Percentiles rank a stretch among this genome's conserved stretches.
phyloP scores from a whole-genome alignment of 2,888 invertebrate genomes.

The Hirtodrosophila histrioides region DNA sequence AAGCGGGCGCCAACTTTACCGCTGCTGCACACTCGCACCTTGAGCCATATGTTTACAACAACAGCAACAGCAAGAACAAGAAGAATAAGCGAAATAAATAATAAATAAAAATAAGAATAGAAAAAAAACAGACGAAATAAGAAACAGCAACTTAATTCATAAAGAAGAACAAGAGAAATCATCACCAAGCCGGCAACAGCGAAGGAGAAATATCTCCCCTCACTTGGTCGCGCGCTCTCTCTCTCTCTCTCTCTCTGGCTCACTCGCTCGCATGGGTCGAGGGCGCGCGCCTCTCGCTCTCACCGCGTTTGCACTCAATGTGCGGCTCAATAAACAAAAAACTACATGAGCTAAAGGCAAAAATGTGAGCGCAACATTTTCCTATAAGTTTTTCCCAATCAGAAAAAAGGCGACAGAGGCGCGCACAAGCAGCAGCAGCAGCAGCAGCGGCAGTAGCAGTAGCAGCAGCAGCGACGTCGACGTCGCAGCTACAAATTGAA shows the following conservation, averaged over 20 bases:
- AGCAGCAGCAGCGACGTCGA: slow-evolving; percentile 25
- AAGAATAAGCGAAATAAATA: slow-evolving; percentile 19
- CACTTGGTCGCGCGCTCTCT: slow-evolving; percentile 8
- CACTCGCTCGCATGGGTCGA: too few relatives aligned
- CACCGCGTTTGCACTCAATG: slow-evolving; percentile 59
- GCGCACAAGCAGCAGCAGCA: slow-evolving; percentile 23
- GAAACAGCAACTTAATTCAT: slow-evolving; percentile 44
- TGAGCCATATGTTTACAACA: slow-evolving; percentile 26
- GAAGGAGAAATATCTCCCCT: slow-evolving; percentile 33
- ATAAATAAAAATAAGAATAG: slow-evolving; percentile 13
- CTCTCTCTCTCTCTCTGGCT: slow-evolving; percentile 1
- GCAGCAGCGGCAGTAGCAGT: slow-evolving; percentile 22
- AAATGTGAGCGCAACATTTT: slow-evolving; percentile 61
- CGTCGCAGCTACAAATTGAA: slow-evolving; percentile 56
- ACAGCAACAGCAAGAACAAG: slow-evolving; percentile 16
- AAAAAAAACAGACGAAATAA: neutral
- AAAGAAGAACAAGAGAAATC: slow-evolving; percentile 33
- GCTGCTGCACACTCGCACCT: neutral
- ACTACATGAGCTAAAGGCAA: slow-evolving; percentile 30
- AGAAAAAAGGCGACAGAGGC: slow-evolving; percentile 68
- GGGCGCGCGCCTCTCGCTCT: neutral
- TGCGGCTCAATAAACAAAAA: slow-evolving; percentile 65
- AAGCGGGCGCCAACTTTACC: too few relatives aligned
- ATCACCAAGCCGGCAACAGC: slow-evolving; percentile 34
- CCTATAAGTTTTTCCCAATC: slow-evolving; percentile 80